A percentile compares a stretch with the other conserved stretches of the same genome.
These are phyloP conservation scores for Diachrysia chrysitis DNA, from an alignment of 2,888 invertebrate species.

Conservation along the genomic window DNA sequence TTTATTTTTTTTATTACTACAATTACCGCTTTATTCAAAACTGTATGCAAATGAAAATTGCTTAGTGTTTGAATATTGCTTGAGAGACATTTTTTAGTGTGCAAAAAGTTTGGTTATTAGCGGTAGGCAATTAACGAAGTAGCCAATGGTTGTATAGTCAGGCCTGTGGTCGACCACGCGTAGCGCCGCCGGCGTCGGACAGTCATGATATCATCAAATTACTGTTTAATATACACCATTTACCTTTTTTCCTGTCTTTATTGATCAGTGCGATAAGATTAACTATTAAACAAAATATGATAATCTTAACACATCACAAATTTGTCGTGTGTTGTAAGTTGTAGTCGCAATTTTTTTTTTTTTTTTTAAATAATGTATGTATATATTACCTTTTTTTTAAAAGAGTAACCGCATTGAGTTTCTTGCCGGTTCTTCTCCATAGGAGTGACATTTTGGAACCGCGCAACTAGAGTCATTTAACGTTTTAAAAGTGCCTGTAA, in stretches of 20 bases:
- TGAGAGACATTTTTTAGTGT: constrained; percentile 42
- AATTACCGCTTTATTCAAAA: background rate
- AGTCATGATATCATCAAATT: constrained; percentile 65
- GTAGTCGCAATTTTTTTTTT: too few species aligned
- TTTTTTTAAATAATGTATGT: too few species aligned
- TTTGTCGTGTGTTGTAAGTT: too few species aligned
- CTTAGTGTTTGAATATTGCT: constrained; percentile 39
- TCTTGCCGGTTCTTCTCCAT: too few species aligned
- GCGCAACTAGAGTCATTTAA: too few species aligned
- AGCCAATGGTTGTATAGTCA: constrained; percentile 50
- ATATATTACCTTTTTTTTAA: too few species aligned
- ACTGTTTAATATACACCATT: constrained; percentile 55
- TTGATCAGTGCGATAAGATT: constrained; percentile 34
- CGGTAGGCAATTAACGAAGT: constrained; percentile 40
- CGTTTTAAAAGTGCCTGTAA: too few species aligned
- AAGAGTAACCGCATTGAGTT: too few species aligned
- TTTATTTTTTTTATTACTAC: background rate
- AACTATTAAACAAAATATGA: background rate
- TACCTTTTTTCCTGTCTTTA: constrained; percentile 33
- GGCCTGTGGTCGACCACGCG: constrained; percentile 61
- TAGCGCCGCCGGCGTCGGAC: constrained; percentile 60
- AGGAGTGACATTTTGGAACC: too few species aligned
- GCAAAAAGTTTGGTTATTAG: constrained; percentile 41
- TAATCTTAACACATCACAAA: background rate
- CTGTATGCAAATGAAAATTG: too few species aligned